Conservation (phyloP, 2,113 vertebrate species). For the Acanthisitta chloris region DNA sequence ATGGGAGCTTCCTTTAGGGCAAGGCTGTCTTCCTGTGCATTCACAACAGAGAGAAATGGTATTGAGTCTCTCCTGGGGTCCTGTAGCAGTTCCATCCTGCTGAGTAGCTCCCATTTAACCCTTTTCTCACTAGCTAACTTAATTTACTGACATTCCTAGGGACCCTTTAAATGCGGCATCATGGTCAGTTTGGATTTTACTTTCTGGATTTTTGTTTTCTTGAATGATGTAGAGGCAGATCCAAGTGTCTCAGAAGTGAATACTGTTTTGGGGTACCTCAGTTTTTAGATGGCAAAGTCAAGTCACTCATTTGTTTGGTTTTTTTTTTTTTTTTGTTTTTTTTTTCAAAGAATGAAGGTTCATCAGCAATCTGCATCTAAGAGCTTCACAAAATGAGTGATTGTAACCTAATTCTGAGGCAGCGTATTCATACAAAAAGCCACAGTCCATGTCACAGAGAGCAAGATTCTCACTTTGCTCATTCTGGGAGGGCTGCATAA, state of each 20-base stretch:
- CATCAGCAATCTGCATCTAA: not conserved
- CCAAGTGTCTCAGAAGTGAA: not conserved
- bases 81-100: not conserved
- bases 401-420: not conserved
- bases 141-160: not conserved
- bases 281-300: not conserved
- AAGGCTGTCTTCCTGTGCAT: not conserved
- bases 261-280: not conserved
- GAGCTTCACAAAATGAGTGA: not conserved
- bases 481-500: not conserved
- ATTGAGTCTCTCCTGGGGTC: rapidly evolving
- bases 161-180: not conserved
- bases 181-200: not conserved
- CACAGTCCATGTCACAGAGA: not conserved
- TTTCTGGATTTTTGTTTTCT: not conserved
- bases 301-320: not conserved
- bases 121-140: not conserved
- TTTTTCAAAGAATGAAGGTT: not conserved
- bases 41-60: not conserved
- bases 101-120: not conserved
- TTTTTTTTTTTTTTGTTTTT: not conserved
- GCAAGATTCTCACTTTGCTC: not conserved
- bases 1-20: not conserved
- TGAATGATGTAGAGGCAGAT: not conserved
- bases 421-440: not conserved